Conservation (phyloP, 23 tunicate species). For the Ascidia mentula region DNA sequence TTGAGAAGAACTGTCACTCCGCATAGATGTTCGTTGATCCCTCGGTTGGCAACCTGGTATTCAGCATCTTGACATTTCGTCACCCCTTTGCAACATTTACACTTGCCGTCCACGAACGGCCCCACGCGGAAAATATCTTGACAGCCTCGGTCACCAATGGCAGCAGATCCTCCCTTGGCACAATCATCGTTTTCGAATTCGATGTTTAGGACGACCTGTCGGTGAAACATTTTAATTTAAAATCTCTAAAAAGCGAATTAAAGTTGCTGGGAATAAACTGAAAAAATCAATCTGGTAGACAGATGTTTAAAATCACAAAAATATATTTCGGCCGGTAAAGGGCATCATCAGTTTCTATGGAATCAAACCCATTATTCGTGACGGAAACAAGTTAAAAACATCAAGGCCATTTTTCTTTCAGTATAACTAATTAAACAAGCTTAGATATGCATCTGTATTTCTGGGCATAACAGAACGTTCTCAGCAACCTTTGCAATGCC, state of each 20-base stretch:
- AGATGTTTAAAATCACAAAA: too few species aligned
- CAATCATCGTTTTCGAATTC: neutral
- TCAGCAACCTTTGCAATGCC: neutral
- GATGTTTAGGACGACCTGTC: neutral
- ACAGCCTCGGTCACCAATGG: neutral
- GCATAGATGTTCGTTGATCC: neutral
- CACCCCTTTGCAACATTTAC: neutral
- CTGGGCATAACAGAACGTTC: neutral
- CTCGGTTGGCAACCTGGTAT: neutral
- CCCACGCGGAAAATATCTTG: neutral
- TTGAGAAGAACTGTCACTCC: neutral
- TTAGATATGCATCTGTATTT: neutral
- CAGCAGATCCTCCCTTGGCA: neutral
- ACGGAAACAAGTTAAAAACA: too few species aligned
- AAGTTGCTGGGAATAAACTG: neutral
- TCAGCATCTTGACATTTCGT: too few species aligned
- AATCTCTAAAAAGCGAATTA: neutral
- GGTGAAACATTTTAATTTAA: too few species aligned
- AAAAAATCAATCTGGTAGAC: neutral
- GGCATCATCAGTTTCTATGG: too few species aligned
- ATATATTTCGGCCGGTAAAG: too few species aligned
- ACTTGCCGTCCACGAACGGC: neutral
- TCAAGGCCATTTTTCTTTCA: too few species aligned
- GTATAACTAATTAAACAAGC: too few species aligned
- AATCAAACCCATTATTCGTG: too few species aligned